Evolutionary conservation across 2,888 invertebrate genomes (phyloP), one percentile per base, ranked within the genome.

Genomic region (Drosophila macrospina): DNA sequence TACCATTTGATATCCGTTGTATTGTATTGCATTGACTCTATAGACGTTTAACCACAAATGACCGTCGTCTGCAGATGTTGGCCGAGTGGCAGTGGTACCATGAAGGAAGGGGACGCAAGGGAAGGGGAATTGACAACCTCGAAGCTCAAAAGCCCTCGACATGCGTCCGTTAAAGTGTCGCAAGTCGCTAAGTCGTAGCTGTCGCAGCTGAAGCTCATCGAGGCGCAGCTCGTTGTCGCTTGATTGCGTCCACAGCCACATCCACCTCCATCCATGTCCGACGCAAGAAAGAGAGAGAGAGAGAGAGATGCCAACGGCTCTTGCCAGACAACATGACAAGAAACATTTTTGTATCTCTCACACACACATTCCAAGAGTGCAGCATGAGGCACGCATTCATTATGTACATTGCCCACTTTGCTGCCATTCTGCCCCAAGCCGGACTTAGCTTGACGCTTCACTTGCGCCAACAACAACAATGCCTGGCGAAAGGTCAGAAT

Each of bases 201-300:
- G 73, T 62, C 45, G 70, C 69, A 63, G 47, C 54, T 74, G 60
- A 69, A 73, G 78, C 71, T 60, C 82, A 83, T 42, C 71, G 57
- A 84, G 81, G 82, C 82, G 86, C 78, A 65, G 75, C 79, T 51
- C 63, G 61, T 74, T 70, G 56, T 56, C 78, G 82, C 81, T 78
- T 81, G 73, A 83, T 83, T 83, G 87, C 82, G 59, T 81, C 37
- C 57, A 73, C 60, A 70, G 70, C 70, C 78, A 60, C 57, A 61
- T 51, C 28, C 28, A 56, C 52, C 20, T 20, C 20, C 20, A 20
- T 2, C 20, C 20, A 20, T 20, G 20, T 20, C 20, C 20, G 3
- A 20, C 20, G 20, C 1, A 20, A 20, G 34, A 6, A n/a, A n/a
- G 13, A 36, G 36, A 16, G 16, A 39, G 16, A 16, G 39, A 16